Evolutionary conservation across 2,888 invertebrate genomes (phyloP).

Genomic region (Agrilus biguttatus): DNA sequence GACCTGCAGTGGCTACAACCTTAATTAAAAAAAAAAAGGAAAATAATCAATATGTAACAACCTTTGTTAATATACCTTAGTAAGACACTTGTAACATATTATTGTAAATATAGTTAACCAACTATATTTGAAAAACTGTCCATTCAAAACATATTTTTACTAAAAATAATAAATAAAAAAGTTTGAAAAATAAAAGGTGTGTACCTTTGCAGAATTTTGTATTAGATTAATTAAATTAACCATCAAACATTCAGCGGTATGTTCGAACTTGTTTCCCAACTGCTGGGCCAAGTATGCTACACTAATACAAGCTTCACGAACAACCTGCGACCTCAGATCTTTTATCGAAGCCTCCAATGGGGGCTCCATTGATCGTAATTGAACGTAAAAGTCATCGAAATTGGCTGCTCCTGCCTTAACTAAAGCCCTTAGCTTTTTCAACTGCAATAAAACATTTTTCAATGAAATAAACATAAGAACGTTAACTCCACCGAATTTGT

Average conservation of each 20-base stretch:
- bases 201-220: slow-evolving; percentile 89
- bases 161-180: not conserved
- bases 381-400: slow-evolving; percentile 58
- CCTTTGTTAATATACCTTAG: not conserved
- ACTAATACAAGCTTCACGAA: slow-evolving; percentile 90
- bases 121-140: no score
- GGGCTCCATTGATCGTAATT: slow-evolving; percentile 65
- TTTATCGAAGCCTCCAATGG: slow-evolving; percentile 70
- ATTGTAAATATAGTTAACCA: no score
- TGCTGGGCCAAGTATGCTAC: slow-evolving; percentile 83
- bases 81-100: no score
- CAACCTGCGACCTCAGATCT: slow-evolving; percentile 82
- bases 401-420: slow-evolving; percentile 62
- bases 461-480: slow-evolving; percentile 2
- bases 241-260: slow-evolving; percentile 70
- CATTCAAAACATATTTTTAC: not conserved
- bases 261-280: slow-evolving; percentile 69
- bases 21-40: slow-evolving; percentile 23
- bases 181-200: slow-evolving; percentile 1
- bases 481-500: no score
- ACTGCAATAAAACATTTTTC: slow-evolving; percentile 35
- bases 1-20: slow-evolving; percentile 82
- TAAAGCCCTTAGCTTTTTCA: slow-evolving; percentile 74
- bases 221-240: slow-evolving; percentile 77
- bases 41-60: not conserved